Evolutionary conservation across 2,888 invertebrate genomes (phyloP), one percentile per base, ranked within the genome.

Genomic region (Drosophila pseudotalamancana): DNA sequence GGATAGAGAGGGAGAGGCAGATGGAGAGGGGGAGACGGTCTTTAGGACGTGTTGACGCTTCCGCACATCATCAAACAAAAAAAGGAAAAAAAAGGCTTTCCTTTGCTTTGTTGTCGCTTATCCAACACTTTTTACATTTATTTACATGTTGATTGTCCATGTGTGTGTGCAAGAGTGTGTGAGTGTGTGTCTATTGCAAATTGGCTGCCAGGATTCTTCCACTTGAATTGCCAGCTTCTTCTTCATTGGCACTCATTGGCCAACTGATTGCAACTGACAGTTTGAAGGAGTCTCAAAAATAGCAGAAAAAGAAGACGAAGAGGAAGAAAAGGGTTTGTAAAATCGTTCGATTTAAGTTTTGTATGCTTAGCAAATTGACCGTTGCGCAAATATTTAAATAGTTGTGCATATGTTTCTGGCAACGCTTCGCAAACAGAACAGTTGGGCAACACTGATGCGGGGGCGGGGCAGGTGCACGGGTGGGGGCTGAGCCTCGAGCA

Each of bases 211-310:
- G 82, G 69, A 84, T 80, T 87, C 76, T 88, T 86, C 77, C 78
- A 86, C 88, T 88, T 81, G 77, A 88, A 72, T 85, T 81, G 88
- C 61, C 83, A 81, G 64, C 69, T 63, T 68, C 71, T 77, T 43
- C 74, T 65, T 76, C 84, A 86, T 83, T 83, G 86, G 55, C 71
- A 73, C 72, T 72, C 76, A 75, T 77, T 68, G 69, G 67, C 37
- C 39, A 69, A 63, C 69, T 88, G 87, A 89, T 88, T 89, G 89
- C 88, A 80, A 80, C 45, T 89, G 89, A 89, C 89, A 89, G 80
- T 70, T 74, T 79, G 66, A 78, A 85, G 80, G 42, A 64, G 66
- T 55, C 29, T 25, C 23, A 18, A 21, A 21, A 21, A 21, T 11
- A 6, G 6, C 5, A 35, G 11, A 11, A n/a, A 4, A 2, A 3